These are phyloP conservation scores for Helicorthomorpha holstii DNA, from an alignment of 1,140 invertebrate genomes.

Conservation along the genomic window DNA sequence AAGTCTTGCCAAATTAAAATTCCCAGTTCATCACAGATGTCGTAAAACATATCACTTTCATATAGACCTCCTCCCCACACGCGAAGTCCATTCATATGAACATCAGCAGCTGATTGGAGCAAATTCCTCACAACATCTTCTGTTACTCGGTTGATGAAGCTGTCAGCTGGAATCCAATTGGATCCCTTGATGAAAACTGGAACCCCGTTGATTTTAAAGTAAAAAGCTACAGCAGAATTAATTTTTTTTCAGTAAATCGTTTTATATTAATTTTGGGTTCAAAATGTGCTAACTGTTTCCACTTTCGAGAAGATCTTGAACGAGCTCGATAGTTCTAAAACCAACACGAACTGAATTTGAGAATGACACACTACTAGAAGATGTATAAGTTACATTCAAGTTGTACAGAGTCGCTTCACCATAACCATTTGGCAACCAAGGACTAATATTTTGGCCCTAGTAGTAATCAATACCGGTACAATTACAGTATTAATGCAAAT, in stretches of 20 bases:
- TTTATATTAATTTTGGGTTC: neutral
- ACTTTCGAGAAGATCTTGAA: conserved; percentile 26
- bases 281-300: neutral
- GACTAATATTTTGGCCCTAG: conserved; percentile 22
- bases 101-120: conserved; percentile 49
- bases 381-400: conserved; percentile 35
- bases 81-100: conserved; percentile 83
- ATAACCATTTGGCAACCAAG: conserved; percentile 93
- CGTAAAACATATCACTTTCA: conserved; percentile 81
- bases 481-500: neutral
- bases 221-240: conserved; percentile 57
- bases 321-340: conserved; percentile 62
- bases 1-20: conserved; percentile 45
- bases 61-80: conserved; percentile 97
- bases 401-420: conserved; percentile 63
- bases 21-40: conserved; percentile 21
- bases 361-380: conserved; percentile 14
- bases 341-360: conserved; percentile 43
- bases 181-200: conserved; percentile 89
- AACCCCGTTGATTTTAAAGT: conserved; percentile 69
- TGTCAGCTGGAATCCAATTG: conserved; percentile 84
- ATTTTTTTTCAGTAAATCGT: neutral
- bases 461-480: neutral
- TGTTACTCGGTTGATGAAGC: conserved; percentile 59
- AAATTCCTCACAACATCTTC: conserved; percentile 33